Evolutionary conservation across 23 tunicate species (phyloP), one percentile per base, ranked within the genome.

Genomic region (Trididemnum miniatum): DNA sequence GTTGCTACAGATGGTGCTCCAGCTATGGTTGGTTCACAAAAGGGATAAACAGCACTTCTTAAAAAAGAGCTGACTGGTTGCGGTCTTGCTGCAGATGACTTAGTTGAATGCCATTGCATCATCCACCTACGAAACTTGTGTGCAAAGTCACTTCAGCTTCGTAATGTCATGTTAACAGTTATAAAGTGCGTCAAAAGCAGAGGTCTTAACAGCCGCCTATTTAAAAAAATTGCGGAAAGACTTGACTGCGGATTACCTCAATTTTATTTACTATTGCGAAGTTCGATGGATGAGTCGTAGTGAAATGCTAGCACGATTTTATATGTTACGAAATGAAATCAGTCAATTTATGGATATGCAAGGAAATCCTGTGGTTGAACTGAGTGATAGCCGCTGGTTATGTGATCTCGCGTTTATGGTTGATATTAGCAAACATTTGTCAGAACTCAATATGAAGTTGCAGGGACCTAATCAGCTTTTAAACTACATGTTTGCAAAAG

Each of bases 11-110:
- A 85, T 73, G 84, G 90, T 79, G 90, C 79, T 76, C 85, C 90
- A 79, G 90, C 86, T 77, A 87, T 87, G 91, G 80, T 80, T 37
- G 91, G 89, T 71, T 78, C 77, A 80, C 81, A 87, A 78, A 80
- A 72, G 62, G 91, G 91, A 31, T 51, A 80, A 38, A 80, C 83
- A 35, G 60, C 85, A 72, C 81, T 87, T 50, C 37, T 87, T 51
- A 87, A 78, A 65, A 80, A 36, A 67, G 89, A 86, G 67, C 62
- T 86, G 89, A 86, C 89, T 31, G 79, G 84, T 86, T 51, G 57
- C 89, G 79, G 84, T 33, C 89, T 66, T 86, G 38, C 35, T 64
- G 76, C 77, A 85, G 51, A 44, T 71, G 80, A 80, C 51, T 80
- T 80, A 78, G 83, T 77, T 64, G 83, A 49, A 38, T 66, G 83